A percentile compares a stretch with the other conserved stretches of the same genome.
Evolutionary conservation across 1,140 invertebrate genomes (phyloP).

Genomic region (Antheraea mylitta): DNA sequence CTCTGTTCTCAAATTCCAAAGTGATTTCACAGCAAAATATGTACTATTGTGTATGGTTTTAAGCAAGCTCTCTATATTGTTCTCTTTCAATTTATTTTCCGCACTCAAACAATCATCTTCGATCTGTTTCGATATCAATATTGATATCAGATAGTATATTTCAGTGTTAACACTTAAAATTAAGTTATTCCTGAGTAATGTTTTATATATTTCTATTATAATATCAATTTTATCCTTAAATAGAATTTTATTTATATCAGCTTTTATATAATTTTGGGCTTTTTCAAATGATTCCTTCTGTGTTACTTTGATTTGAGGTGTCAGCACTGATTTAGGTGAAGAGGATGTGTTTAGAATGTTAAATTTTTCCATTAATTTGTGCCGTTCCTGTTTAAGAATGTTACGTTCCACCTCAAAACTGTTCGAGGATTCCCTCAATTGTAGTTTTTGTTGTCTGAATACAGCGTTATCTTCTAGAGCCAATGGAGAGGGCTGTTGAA

Average conservation of each 20-base stretch:
- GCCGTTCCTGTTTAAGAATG: constrained; percentile 65
- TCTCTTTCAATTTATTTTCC: constrained; percentile 38
- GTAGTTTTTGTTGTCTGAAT: constrained; percentile 60
- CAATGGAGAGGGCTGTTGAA: constrained; percentile 47
- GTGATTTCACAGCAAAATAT: constrained; percentile 67
- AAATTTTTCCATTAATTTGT: constrained; percentile 76
- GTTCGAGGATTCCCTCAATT: constrained; percentile 53
- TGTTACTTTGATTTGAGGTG: constrained; percentile 55
- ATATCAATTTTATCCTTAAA: constrained; percentile 60
- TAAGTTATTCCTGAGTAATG: constrained; percentile 65
- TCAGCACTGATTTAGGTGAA: constrained; percentile 35
- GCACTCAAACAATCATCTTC: constrained; percentile 43
- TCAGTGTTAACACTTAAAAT: constrained; percentile 68
- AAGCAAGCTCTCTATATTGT: constrained; percentile 46
- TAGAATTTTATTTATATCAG: constrained; percentile 47
- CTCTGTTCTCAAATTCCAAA: constrained; percentile 54
- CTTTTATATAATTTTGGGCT: constrained; percentile 39
- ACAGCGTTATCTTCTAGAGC: constrained; percentile 65
- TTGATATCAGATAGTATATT: constrained; percentile 71
- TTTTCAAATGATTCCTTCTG: constrained; percentile 46
- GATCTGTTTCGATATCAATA: constrained; percentile 61
- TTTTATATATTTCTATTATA: constrained; percentile 60
- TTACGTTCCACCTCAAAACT: constrained; percentile 65
- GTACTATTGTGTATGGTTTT: constrained; percentile 68
- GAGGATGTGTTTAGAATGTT: constrained; percentile 57